These are phyloP conservation scores for Pygoscelis adeliae DNA, from an alignment of 2,113 vertebrate genomes.

Conservation along the genomic window DNA sequence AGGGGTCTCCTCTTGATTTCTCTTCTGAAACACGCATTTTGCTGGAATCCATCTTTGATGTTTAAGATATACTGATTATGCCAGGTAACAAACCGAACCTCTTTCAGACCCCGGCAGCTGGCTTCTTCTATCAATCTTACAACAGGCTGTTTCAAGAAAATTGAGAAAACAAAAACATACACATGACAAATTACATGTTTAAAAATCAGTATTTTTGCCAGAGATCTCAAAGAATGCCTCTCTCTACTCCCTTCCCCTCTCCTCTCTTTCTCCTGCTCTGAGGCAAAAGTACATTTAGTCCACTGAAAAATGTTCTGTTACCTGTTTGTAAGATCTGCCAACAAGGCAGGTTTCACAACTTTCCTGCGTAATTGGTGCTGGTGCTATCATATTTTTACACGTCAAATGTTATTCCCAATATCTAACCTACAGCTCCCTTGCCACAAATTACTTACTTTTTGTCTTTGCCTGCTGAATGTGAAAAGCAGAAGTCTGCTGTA, in stretches of 20 bases:
- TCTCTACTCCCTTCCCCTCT: background rate
- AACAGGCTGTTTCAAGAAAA: slow-evolving; percentile 81
- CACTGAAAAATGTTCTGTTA: rapidly evolving
- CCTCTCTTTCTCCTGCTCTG: background rate
- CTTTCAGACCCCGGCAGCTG: slow-evolving; percentile 88
- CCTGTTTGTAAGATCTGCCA: background rate
- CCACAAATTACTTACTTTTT: background rate
- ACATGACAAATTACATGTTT: rapidly evolving
- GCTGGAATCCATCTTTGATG: slow-evolving; percentile 91
- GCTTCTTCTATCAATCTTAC: slow-evolving; percentile 94
- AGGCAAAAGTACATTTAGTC: background rate
- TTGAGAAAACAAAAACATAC: background rate
- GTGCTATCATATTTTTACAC: background rate
- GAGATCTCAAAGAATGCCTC: background rate
- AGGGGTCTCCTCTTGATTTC: slow-evolving; percentile 94
- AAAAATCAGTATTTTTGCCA: background rate
- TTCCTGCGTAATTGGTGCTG: rapidly evolving
- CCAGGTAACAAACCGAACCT: slow-evolving; percentile 95
- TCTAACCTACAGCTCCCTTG: background rate
- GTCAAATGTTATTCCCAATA: background rate
- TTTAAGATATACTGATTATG: slow-evolving; percentile 97
- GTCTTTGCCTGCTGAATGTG: background rate
- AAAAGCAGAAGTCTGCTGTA: background rate
- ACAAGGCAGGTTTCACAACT: background rate
- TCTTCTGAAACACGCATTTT: slow-evolving; percentile 90